phyloP scores from a whole-genome alignment of 2,113 vertebrate genomes.

The Ginglymostoma cirratum region DNA sequence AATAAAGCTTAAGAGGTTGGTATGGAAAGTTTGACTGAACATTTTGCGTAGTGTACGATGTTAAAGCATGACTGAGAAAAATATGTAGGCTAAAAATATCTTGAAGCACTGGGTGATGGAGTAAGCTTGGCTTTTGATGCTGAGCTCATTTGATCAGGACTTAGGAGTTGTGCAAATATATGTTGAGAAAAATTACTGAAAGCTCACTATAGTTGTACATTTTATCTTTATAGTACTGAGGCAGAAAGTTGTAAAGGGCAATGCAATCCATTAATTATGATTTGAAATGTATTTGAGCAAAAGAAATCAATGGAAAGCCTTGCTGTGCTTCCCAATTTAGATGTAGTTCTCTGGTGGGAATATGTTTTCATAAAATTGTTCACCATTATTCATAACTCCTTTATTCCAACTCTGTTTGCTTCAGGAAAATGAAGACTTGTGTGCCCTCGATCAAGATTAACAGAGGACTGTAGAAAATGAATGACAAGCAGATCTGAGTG shows the following conservation, averaged over 20 bases:
- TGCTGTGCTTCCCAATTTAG: not conserved
- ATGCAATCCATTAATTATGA: not conserved
- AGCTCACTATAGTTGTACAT: not conserved
- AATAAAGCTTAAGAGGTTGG: too few species aligned
- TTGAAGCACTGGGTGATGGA: too few species aligned
- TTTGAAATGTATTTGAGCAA: not conserved
- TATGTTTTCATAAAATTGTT: not conserved
- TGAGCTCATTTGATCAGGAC: not conserved
- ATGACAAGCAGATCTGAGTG: not conserved
- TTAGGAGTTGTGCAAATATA: not conserved
- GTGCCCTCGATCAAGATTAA: slow-evolving; percentile 30
- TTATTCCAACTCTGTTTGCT: not conserved
- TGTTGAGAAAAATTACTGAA: not conserved
- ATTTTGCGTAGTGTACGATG: too few species aligned
- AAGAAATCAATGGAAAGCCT: not conserved
- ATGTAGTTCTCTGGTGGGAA: not conserved
- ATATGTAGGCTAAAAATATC: too few species aligned
- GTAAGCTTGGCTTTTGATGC: not conserved
- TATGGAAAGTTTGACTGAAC: too few species aligned
- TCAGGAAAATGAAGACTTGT: slow-evolving; percentile 35
- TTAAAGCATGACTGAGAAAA: too few species aligned
- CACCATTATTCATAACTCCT: not conserved
- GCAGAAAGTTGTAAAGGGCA: not conserved
- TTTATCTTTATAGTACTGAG: not conserved
- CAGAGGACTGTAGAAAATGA: not conserved